A percentile compares a stretch with the other conserved stretches of the same genome.
phyloP scores from a whole-genome alignment of 2,113 vertebrate species.

The Prionailurus viverrinus region DNA sequence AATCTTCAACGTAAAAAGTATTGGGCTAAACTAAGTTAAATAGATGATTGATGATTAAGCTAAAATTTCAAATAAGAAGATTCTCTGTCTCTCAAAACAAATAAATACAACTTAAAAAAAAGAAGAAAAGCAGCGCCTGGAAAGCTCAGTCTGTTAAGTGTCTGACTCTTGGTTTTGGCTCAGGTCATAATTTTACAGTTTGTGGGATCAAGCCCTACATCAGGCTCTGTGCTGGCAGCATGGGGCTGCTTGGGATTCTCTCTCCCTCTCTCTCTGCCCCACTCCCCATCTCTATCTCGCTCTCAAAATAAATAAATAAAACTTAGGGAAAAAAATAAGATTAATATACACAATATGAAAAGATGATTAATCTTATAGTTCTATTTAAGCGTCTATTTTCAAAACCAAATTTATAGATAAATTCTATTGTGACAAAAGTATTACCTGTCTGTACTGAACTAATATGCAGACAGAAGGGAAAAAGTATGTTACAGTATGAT shows the following conservation, averaged over 20 bases:
- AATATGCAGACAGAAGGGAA: neutral
- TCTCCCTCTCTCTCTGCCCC: too few relatives aligned
- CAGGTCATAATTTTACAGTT: too few relatives aligned
- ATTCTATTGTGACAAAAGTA: neutral
- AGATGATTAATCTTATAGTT: neutral
- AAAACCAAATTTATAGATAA: neutral
- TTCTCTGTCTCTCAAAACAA: too few relatives aligned
- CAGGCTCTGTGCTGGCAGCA: too few relatives aligned
- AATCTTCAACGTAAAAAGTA: neutral
- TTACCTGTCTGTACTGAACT: neutral
- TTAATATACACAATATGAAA: neutral
- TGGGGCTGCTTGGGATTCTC: too few relatives aligned
- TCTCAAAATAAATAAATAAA: too few relatives aligned
- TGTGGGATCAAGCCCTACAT: too few relatives aligned
- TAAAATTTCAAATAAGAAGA: neutral
- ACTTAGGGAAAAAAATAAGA: neutral
- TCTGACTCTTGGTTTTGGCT: too few relatives aligned
- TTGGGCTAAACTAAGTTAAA: neutral
- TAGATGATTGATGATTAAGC: neutral
- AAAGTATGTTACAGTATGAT: neutral
- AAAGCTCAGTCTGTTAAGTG: too few relatives aligned
- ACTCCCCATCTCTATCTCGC: too few relatives aligned
- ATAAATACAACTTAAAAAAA: too few relatives aligned
- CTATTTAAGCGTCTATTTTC: neutral
- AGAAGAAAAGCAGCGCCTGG: too few relatives aligned